Evolutionary conservation across 2,888 invertebrate species (phyloP).

Genomic region (Desoria tigrina): DNA sequence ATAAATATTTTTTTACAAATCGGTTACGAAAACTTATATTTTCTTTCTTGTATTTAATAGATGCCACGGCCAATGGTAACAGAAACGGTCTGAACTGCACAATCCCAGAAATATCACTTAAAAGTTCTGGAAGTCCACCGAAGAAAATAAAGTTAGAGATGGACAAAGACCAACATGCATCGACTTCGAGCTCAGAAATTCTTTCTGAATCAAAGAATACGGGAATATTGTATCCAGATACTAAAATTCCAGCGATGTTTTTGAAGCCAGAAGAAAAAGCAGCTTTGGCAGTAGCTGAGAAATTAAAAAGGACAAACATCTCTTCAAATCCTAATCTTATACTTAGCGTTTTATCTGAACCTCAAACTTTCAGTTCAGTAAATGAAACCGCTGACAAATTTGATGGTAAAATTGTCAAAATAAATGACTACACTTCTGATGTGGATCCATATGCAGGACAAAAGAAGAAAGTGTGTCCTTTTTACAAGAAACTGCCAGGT

Average conservation of each 20-base stretch:
- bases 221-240: too few species aligned
- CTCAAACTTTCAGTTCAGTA: neutral
- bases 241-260: conserved; percentile 26
- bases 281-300: neutral
- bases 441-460: conserved; percentile 14
- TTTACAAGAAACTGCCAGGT: conserved; percentile 53
- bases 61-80: too few species aligned
- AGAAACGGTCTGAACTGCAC: too few species aligned
- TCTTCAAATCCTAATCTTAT: neutral
- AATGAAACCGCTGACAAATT: conserved; percentile 24
- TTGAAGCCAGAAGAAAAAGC: conserved; percentile 24
- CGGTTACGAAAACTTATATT: too few species aligned
- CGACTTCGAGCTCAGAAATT: too few species aligned
- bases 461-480: conserved; percentile 47
- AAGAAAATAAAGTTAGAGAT: conserved; percentile 15
- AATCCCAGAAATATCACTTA: too few species aligned
- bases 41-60: too few species aligned
- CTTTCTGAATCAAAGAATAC: too few species aligned
- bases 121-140: conserved; percentile 5
- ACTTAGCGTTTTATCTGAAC: conserved; percentile 6
- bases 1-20: too few species aligned
- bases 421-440: conserved; percentile 20
- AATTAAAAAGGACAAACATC: neutral
- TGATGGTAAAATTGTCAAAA: conserved; percentile 30
- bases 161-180: too few species aligned